Evolutionary conservation across 2,888 invertebrate genomes (phyloP).

Genomic region (Callyntrura guangdongensis): DNA sequence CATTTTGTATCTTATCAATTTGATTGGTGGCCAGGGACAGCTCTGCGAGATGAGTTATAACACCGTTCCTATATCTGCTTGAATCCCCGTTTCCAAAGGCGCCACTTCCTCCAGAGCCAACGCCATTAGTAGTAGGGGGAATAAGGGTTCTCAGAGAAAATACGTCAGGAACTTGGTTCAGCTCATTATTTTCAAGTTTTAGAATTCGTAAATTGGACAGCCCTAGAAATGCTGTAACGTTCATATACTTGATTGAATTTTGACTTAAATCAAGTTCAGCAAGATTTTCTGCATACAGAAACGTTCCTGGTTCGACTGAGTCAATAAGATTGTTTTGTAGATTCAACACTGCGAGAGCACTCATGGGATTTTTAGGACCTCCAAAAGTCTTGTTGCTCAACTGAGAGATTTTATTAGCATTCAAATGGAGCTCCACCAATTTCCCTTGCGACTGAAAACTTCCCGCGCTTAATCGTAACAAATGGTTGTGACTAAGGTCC

Average conservation of each 20-base stretch:
- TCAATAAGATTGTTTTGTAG: constrained; percentile 93
- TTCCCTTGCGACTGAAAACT: constrained; percentile 94
- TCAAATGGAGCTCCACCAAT: constrained; percentile 93
- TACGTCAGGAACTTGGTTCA: constrained; percentile 90
- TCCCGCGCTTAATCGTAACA: constrained; percentile 92
- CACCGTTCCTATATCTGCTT: constrained; percentile 58
- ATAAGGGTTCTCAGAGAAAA: constrained; percentile 79
- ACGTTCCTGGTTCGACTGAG: constrained; percentile 90
- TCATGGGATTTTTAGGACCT: constrained; percentile 88
- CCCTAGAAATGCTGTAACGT: constrained; percentile 92
- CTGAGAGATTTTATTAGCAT: constrained; percentile 94
- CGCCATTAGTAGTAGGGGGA: constrained; percentile 37
- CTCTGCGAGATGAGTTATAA: constrained; percentile 92
- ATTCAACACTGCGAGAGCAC: constrained; percentile 92
- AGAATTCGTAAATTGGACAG: constrained; percentile 92
- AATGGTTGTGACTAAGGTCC: constrained; percentile 93
- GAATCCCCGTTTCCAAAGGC: constrained; percentile 86
- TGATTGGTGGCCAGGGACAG: constrained; percentile 94
- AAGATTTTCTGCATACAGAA: constrained; percentile 91
- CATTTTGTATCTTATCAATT: constrained; percentile 91
- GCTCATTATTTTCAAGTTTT: constrained; percentile 94
- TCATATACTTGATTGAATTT: constrained; percentile 93
- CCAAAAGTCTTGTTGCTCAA: constrained; percentile 93
- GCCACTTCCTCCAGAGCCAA: constrained; percentile 87
- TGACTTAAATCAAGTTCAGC: constrained; percentile 95